Evolutionary conservation across 2,888 invertebrate species (phyloP), one percentile per base, ranked within the genome.

Genomic region (Nezara viridula): DNA sequence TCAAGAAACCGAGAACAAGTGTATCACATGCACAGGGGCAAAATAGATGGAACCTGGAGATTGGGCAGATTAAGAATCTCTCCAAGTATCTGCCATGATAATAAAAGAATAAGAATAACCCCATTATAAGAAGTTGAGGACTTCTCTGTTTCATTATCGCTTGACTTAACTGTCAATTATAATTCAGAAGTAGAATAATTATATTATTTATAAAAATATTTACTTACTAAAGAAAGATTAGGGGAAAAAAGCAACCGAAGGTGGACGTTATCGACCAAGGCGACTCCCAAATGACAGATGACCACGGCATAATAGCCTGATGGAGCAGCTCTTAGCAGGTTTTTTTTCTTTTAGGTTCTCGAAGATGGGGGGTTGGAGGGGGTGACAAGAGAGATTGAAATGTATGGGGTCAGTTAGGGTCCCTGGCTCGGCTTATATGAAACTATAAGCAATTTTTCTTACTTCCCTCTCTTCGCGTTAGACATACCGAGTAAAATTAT

Each of bases 321-420:
- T 88, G 88, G 88, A 88, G 88, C 88, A 88, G 88, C 88, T 88
- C 88, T 88, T 88, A 88, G 88, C 88, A 19, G 32, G 19, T 52
- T 49, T 49, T 49, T 86, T 52, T n/a, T 86, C 44, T 86, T 86
- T 86, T 14, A n/a, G 40, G 24, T 12, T 21, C 10, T 5, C 19
- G n/a, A 27, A n/a, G 44, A 16, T 2, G 44, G 81, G n/a, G 47
- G 2, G 44, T 3, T 24, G 40, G 37, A 7, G 86, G 52, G 50
- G 47, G 19, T 86, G 86, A 86, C 86, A 86, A 55, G 55, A 40
- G 55, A 86, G 86, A 86, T 86, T 86, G 86, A 86, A 86, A 86
- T 86, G 86, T 86, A 86, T 86, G 86, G 55, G 86, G 86, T 86
- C 86, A 81, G 86, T 32, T 55, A 52, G 52, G 16, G n/a, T 10